These are phyloP conservation scores for Catharus fuscescens DNA, from an alignment of 2,113 vertebrate genomes.

Conservation along the genomic window DNA sequence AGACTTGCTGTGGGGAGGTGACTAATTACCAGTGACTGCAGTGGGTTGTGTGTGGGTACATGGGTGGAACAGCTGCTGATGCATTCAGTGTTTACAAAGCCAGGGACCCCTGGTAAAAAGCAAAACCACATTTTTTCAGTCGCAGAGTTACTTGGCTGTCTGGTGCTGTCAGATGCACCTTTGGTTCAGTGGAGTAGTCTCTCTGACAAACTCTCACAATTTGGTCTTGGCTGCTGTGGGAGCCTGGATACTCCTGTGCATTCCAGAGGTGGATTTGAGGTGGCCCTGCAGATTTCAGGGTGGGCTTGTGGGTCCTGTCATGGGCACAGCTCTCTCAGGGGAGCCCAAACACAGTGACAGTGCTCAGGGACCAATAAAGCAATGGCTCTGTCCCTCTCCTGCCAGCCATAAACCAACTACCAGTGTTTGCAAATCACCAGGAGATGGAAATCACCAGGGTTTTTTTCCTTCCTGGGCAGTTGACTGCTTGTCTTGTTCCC, in stretches of 20 bases:
- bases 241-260: not conserved
- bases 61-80: not conserved
- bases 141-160: not conserved
- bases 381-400: not conserved
- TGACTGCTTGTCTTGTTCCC: not conserved
- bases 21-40: not conserved
- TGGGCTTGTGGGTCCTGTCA: not conserved
- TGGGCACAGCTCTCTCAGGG: not conserved
- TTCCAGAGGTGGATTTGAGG: not conserved
- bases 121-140: accelerated
- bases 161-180: not conserved
- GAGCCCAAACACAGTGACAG: not conserved
- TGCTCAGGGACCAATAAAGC: not conserved
- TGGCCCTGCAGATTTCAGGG: not conserved
- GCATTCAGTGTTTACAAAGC: not conserved
- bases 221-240: not conserved
- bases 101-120: not conserved
- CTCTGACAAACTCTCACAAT: accelerated
- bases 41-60: not conserved
- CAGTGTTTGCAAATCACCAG: not conserved
- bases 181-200: not conserved
- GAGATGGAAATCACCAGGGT: not conserved
- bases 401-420: not conserved
- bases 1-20: not conserved
- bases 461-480: not conserved